Conservation (phyloP, 2,888 invertebrate genomes). For the Microplitis manilae region DNA sequence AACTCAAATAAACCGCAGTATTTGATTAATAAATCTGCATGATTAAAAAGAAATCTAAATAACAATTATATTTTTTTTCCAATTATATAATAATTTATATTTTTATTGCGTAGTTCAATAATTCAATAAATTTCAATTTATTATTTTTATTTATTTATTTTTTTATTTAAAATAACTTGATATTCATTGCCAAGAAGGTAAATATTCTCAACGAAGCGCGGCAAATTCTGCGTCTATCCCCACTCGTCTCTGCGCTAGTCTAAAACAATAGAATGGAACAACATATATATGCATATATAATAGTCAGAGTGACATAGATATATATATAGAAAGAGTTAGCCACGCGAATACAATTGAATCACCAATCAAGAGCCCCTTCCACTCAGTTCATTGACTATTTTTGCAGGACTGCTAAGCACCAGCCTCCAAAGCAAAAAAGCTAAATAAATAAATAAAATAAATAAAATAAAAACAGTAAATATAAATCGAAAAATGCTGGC, state of each 20-base stretch:
- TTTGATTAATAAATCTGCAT: too few relatives aligned
- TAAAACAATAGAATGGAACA: background rate
- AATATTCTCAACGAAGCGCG: constrained; percentile 12
- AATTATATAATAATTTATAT: background rate
- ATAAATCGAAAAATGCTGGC: background rate
- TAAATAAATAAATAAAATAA: background rate
- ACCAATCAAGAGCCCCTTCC: constrained; percentile 20
- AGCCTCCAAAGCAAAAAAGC: background rate
- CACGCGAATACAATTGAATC: constrained; percentile 23
- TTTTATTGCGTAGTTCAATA: background rate
- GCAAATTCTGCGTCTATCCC: constrained; percentile 15
- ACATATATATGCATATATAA: background rate
- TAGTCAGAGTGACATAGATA: background rate
- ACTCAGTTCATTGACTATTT: constrained; percentile 15
- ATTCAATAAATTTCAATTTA: background rate
- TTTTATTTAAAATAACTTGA: background rate
- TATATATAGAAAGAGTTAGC: constrained; percentile 1
- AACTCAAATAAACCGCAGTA: background rate
- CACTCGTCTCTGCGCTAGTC: background rate
- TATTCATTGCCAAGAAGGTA: constrained; percentile 9
- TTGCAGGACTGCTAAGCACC: background rate
- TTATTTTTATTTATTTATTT: background rate
- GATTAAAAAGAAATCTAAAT: too few relatives aligned
- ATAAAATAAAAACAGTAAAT: background rate
- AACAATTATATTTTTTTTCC: background rate